Evolutionary conservation across 1,140 invertebrate species (phyloP).

Genomic region (Ceratina australensis): DNA sequence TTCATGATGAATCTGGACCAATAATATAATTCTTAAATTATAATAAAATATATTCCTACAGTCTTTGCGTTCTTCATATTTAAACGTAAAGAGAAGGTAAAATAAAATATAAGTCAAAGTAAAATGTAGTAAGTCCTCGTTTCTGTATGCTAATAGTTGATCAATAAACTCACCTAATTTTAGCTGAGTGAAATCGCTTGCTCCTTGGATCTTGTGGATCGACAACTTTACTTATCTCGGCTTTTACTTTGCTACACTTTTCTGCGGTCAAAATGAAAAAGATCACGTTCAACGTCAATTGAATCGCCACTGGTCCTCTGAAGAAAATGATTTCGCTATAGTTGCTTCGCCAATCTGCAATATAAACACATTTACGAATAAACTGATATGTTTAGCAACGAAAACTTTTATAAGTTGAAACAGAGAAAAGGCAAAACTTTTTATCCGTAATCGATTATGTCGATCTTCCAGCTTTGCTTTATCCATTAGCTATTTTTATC

Average conservation of each 20-base stretch:
- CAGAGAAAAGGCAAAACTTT: background rate
- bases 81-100: too few species aligned
- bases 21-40: too few species aligned
- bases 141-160: too few species aligned
- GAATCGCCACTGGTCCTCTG: slow-evolving; percentile 82
- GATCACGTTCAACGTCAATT: slow-evolving; percentile 82
- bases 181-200: slow-evolving; percentile 82
- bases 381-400: background rate
- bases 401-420: background rate
- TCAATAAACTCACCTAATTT: slow-evolving; percentile 81
- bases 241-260: slow-evolving; percentile 85
- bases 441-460: background rate
- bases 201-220: slow-evolving; percentile 77
- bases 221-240: slow-evolving; percentile 83
- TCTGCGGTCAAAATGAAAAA: slow-evolving; percentile 85
- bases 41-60: too few species aligned
- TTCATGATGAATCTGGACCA: slow-evolving; percentile 83
- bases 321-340: slow-evolving; percentile 81
- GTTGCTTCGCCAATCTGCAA: slow-evolving; percentile 7
- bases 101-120: too few species aligned
- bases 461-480: too few species aligned
- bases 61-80: too few species aligned
- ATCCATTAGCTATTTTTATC: too few species aligned
- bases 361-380: background rate
- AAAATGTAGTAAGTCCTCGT: too few species aligned